Evolutionary conservation across 2,888 invertebrate genomes (phyloP).

Genomic region (Rambutsinella grinnellia): DNA sequence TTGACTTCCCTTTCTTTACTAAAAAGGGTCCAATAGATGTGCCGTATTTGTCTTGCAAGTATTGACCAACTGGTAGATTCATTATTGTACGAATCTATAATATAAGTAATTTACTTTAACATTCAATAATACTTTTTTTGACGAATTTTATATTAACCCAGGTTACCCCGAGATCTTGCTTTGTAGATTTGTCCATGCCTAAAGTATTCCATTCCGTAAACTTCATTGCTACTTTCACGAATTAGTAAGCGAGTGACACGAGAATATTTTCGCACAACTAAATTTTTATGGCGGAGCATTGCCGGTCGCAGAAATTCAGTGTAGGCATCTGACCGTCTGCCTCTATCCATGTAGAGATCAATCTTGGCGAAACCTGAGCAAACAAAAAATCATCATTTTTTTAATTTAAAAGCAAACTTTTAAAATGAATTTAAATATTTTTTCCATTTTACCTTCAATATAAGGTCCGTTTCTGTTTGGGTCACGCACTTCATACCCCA

Average conservation of each 20-base stretch:
- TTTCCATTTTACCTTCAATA: conserved; percentile 40
- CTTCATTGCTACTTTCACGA: conserved; percentile 36
- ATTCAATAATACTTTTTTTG: background rate
- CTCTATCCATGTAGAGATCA: conserved; percentile 58
- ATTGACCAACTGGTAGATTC: conserved; percentile 60
- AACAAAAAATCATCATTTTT: background rate
- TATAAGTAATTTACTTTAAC: background rate
- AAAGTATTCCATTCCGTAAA: conserved; percentile 54
- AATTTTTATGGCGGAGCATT: conserved; percentile 29
- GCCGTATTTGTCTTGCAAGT: conserved; percentile 62
- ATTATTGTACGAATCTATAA: conserved; percentile 42
- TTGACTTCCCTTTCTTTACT: conserved; percentile 45
- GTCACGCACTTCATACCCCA: conserved; percentile 57
- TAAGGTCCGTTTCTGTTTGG: conserved; percentile 57
- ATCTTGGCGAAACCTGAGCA: conserved; percentile 57
- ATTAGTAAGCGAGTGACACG: conserved; percentile 45
- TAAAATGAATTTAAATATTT: background rate
- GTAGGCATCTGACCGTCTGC: conserved; percentile 55
- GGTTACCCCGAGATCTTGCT: conserved; percentile 48
- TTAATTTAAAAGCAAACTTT: background rate
- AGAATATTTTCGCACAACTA: conserved; percentile 48
- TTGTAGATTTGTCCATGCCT: conserved; percentile 46
- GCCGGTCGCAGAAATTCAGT: conserved; percentile 46
- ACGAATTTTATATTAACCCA: background rate
- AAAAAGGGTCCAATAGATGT: conserved; percentile 58